These are phyloP conservation scores for Eulemur albifrons DNA, from an alignment of 2,797 vertebrate genomes.

Conservation along the genomic window DNA sequence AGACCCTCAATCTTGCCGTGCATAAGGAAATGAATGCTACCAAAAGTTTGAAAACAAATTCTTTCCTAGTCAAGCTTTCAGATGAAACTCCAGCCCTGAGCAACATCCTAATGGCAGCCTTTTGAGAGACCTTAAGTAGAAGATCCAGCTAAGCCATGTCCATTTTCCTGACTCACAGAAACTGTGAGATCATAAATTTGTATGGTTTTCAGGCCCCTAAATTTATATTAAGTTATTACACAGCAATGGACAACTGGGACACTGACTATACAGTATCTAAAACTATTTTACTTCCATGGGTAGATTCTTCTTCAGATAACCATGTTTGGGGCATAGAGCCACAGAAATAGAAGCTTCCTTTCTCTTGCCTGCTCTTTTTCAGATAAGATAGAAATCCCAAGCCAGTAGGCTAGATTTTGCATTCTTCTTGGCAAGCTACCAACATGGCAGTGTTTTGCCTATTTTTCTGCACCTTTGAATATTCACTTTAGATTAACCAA, in stretches of 20 bases:
- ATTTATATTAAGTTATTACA: not conserved
- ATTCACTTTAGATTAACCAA: not conserved
- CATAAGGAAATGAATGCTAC: not conserved
- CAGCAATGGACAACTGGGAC: not conserved
- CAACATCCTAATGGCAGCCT: not conserved
- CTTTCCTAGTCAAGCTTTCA: not conserved
- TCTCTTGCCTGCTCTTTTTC: not conserved
- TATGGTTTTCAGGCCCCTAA: not conserved
- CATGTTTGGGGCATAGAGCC: not conserved
- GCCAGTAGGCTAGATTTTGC: not conserved
- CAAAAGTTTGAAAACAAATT: not conserved
- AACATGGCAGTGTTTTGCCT: not conserved
- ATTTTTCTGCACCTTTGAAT: not conserved
- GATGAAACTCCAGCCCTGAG: not conserved
- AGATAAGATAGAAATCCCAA: not conserved
- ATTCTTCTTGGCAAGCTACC: not conserved
- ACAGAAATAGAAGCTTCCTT: not conserved
- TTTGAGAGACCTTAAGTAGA: not conserved
- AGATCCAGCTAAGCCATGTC: not conserved
- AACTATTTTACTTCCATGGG: not conserved
- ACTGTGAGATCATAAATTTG: not conserved
- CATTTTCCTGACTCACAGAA: not conserved
- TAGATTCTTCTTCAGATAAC: not conserved
- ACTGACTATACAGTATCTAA: not conserved
- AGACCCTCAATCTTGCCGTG: not conserved